Base-by-base conservation (phyloP, 2,888 invertebrate genomes). In the Metacarcinus magister region DNA sequence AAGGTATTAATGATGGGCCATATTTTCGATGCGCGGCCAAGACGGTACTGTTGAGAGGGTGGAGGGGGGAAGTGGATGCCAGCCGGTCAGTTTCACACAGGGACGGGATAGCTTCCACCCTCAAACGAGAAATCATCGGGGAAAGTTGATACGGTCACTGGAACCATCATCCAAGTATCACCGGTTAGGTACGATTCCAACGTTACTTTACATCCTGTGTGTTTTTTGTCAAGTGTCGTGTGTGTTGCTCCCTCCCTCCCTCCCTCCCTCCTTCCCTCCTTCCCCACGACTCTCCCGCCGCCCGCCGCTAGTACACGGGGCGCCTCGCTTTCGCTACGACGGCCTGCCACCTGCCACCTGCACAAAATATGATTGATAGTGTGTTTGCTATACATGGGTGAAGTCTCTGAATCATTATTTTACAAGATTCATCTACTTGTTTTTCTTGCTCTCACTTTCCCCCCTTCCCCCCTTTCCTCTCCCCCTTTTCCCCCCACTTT, bases 141-240 rank as follows among this genome's bases (percentile, higher is more conserved):
- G 82, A 82, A 82, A 82, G 82, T 82, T 32, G 82, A 82, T 82
- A 82, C 82, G 32, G 67, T n/a, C 67, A 67, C 67, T 23, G 67
- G 2, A 10, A 67, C 67, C n/a, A 23, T 82, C 82, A 67, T 67
- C 23, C 10, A 16, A n/a, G 23, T 23, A 5, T 67, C n/a, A 23
- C 67, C 19, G 23, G 67, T 67, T 67, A 67, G 67, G 19, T 67
- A 67, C 67, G 67, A 16, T 67, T 23, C 5, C 23, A 23, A 23
- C n/a, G 67, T 67, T 23, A 67, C 19, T 67, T 67, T 23, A 67
- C 16, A 23, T 67, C 23, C 23, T 23, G n/a, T 2, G 10, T 10
- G 1, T 16, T 67, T 67, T 4, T 67, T 5, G 2, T 23, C 16
- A 23, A 23, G 1, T 16, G n/a, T 67, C 5, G 23, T 23, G 5